Evolutionary conservation across 2,113 vertebrate species (phyloP), one percentile per base, ranked within the genome.

Genomic region (Cnemophilus loriae): DNA sequence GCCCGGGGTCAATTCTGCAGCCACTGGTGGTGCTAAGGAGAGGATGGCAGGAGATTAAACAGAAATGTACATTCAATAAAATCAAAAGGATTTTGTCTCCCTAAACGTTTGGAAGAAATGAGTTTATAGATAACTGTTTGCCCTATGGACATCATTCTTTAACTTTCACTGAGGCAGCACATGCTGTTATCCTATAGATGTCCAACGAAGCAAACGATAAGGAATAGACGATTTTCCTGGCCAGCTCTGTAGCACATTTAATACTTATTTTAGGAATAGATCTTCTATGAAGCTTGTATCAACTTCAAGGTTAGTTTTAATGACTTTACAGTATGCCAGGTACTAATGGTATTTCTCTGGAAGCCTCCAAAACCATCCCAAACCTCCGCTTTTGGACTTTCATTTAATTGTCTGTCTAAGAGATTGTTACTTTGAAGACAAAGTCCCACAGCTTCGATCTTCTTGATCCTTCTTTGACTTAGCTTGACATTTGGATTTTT

Each of bases 1-100:
- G 71, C 42, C 77, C 16, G 8, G 96, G 96, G 97, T 98, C 97
- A 84, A 91, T 97, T 69, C 95, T 97, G 84, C 96, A 98, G 94
- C 92, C 88, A 35, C 86, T 16, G 9, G 84, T 97, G 92, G 97
- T 88, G 60, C 90, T 97, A 87, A 98, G 96, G 84, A 97, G 83
- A 65, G 78, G 68, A 59, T 95, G 82, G 46, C 69, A 95, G 93
- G 85, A 94, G 93, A 96, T 96, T 95, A 97, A 85, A 89, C 75
- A 95, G 94, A 97, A 97, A 94, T 74, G 74, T 73, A 80, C 84
- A 81, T 97, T 97, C 95, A 93, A 95, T 96, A 96, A 97, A 97
- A 93, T 94, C 93, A 95, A 96, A 88, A 92, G 94, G 87, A 96
- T 95, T 97, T 95, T 96, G 87, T 95, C 64, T 97, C 95, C 92